phyloP scores from a whole-genome alignment of 2,797 vertebrate genomes.

The Leucoraja ocellata region DNA sequence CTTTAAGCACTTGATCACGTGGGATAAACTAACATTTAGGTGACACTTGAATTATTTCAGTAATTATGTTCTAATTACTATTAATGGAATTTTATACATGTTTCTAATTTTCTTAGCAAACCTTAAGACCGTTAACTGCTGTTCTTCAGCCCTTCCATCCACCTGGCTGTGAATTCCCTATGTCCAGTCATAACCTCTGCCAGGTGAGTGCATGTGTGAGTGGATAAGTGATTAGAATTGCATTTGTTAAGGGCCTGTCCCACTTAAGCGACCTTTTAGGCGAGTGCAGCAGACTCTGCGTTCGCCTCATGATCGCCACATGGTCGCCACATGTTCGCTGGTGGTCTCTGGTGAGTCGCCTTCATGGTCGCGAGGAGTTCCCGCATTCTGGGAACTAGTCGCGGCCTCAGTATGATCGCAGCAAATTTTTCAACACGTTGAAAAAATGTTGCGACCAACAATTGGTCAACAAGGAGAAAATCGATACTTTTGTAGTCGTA shows the following conservation, averaged over 20 bases:
- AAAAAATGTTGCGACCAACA: too few relatives aligned
- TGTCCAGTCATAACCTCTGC: slow-evolving; percentile 38
- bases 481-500: too few relatives aligned
- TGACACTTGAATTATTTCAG: background rate
- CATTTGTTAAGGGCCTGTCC: background rate
- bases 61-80: background rate
- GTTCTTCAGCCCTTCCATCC: slow-evolving; percentile 42
- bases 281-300: too few relatives aligned
- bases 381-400: too few relatives aligned
- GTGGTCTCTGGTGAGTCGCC: too few relatives aligned
- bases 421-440: too few relatives aligned
- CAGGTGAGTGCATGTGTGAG: slow-evolving; percentile 36
- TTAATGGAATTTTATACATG: background rate
- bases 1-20: background rate
- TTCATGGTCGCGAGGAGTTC: too few relatives aligned
- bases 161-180: slow-evolving; percentile 38
- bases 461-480: too few relatives aligned
- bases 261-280: too few relatives aligned
- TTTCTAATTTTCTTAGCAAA: slow-evolving; percentile 28
- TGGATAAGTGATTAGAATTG: background rate
- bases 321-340: too few relatives aligned
- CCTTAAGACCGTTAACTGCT: slow-evolving; percentile 40
- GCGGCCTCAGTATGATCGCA: too few relatives aligned
- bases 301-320: too few relatives aligned
- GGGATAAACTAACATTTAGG: background rate